These are phyloP conservation scores for Sandelia bainsii DNA, from an alignment of 2,797 vertebrate species.

Conservation along the genomic window DNA sequence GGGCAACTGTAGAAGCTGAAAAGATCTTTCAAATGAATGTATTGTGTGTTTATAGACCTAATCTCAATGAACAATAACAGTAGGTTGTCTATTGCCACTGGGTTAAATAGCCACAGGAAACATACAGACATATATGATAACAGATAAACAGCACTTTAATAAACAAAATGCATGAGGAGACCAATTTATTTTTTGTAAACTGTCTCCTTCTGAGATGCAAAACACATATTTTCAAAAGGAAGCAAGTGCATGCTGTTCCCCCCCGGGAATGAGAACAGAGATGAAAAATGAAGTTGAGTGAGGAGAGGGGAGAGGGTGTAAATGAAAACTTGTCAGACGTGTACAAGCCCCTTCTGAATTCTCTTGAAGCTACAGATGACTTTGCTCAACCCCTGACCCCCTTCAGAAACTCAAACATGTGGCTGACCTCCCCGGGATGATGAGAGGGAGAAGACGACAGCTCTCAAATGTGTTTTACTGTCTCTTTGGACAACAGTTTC, in stretches of 20 bases:
- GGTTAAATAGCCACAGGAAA: neutral
- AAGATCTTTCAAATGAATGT: slow-evolving; percentile 22
- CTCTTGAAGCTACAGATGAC: slow-evolving; percentile 44
- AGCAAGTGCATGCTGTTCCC: neutral
- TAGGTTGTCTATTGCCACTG: slow-evolving; percentile 10
- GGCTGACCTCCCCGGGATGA: slow-evolving; percentile 24
- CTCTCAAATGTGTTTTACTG: slow-evolving; percentile 27
- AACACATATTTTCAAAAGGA: slow-evolving; percentile 46
- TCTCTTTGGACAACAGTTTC: slow-evolving; percentile 17
- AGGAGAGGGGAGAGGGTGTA: slow-evolving; percentile 53
- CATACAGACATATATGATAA: neutral
- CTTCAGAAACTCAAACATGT: slow-evolving; percentile 21
- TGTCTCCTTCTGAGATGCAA: slow-evolving; percentile 31
- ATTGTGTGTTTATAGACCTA: slow-evolving; percentile 6
- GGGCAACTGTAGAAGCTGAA: neutral
- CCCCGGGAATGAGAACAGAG: slow-evolving; percentile 34
- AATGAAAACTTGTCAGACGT: slow-evolving; percentile 63
- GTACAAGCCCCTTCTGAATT: slow-evolving; percentile 24
- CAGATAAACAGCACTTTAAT: slow-evolving; percentile 16
- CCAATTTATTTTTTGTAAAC: slow-evolving; percentile 29
- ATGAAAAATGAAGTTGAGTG: slow-evolving; percentile 50
- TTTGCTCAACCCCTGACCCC: slow-evolving; percentile 52
- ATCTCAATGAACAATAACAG: slow-evolving; percentile 29
- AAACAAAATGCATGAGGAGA: slow-evolving; percentile 15
- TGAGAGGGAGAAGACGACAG: slow-evolving; percentile 37